Evolutionary conservation across 2,113 vertebrate genomes (phyloP), one percentile per base, ranked within the genome.

Genomic region (Macrotus californicus): DNA sequence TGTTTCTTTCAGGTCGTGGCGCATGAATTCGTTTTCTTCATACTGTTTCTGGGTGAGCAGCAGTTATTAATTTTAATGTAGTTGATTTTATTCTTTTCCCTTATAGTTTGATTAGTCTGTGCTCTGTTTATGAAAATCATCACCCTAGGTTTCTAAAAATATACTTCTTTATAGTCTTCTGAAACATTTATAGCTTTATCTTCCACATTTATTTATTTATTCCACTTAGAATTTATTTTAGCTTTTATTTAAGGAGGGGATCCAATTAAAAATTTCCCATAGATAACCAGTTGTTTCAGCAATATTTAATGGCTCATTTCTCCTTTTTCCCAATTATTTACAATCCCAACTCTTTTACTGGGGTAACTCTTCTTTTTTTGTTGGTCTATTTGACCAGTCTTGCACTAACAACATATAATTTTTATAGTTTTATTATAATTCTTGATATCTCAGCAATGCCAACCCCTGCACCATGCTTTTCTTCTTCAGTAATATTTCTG

Each of bases 201-300:
- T 79, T 79, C 79, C n/a, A 90, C n/a, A 34, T 91, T 91, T 80
- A 80, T 80, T 84, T 92, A 75, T 61, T 61, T 67, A 94, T 56
- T 66, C 31, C 15, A 50, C 52, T 52, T 80, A 86, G 31, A 72
- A 72, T 80, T 80, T 70, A 70, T 59, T 95, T 95, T n/a, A n/a
- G 48, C 48, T 82, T 93, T 81, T 41, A 82, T 54, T 89, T 56
- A 70, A 85, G 61, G 5, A 11, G 15, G 46, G 5, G 29, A 85
- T 77, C 36, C 34, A 70, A 79, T 89, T 76, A 88, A 52, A 29
- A 56, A 16, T 79, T 50, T 54, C 29, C n/a, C 41, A 59, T 50
- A 93, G 8, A 70, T 67, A 76, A 24, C 18, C 34, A 26, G 14
- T 59, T 90, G 1, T 76, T 75, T 89, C 4, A 59, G 50, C 21